Conservation (phyloP, 2,888 invertebrate genomes). For the Drosophila flavopinicola region DNA sequence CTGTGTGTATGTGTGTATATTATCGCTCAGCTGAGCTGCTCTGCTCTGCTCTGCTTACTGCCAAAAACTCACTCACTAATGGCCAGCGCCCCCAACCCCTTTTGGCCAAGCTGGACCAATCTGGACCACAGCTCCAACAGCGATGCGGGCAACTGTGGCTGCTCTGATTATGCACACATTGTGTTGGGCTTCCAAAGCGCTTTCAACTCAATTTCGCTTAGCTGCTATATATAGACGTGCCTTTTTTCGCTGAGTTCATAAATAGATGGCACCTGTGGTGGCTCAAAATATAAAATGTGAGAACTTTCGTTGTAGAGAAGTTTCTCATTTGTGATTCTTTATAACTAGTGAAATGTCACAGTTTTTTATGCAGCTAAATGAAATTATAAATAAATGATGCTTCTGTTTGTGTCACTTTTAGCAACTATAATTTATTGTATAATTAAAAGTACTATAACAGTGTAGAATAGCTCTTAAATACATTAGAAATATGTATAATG, state of each 20-base stretch:
- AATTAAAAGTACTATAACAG: no score
- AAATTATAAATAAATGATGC: no score
- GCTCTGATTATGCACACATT: constrained; percentile 35
- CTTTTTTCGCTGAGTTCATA: not conserved
- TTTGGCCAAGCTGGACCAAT: constrained; percentile 20
- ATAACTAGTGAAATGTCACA: no score
- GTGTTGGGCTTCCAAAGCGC: constrained; percentile 6
- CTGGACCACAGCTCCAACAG: constrained; percentile 10
- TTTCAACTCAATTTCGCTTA: constrained; percentile 16
- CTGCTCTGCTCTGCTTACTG: constrained; percentile 34
- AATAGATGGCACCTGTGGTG: constrained; percentile 6
- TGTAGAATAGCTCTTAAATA: no score
- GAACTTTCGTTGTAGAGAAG: not conserved
- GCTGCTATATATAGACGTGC: not conserved
- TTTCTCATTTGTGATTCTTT: not conserved
- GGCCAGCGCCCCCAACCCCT: constrained; percentile 20
- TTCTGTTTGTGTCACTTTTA: no score
- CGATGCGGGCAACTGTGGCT: constrained; percentile 24
- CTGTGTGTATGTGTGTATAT: constrained; percentile 22
- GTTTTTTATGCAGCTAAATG: no score
- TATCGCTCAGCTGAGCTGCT: constrained; percentile 35
- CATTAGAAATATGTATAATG: no score
- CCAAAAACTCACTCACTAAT: constrained; percentile 64
- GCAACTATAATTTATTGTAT: no score
- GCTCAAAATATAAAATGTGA: not conserved